Evolutionary conservation across 2,113 vertebrate genomes (phyloP).

Genomic region (Cricetomys ansorgei): DNA sequence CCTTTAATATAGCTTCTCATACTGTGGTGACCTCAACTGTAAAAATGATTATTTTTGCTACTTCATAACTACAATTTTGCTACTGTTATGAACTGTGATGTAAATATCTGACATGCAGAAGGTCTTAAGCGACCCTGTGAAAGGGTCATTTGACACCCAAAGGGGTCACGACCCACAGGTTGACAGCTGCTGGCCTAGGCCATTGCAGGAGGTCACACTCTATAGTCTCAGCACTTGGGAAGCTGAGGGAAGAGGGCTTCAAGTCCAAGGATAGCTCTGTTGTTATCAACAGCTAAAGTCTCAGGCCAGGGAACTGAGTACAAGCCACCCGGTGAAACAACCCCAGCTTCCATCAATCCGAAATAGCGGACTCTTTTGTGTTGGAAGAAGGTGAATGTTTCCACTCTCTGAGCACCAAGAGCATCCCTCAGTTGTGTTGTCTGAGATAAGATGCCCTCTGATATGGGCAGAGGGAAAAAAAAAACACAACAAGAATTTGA

Average conservation of each 20-base stretch:
- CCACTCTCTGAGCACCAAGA: not conserved
- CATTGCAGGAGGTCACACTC: not conserved
- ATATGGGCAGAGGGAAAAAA: not conserved
- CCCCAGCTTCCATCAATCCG: constrained; percentile 41
- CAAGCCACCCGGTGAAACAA: constrained; percentile 51
- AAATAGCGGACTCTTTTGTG: constrained; percentile 57
- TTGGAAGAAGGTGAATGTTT: constrained; percentile 22
- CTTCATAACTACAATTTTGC: no score
- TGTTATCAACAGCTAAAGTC: constrained; percentile 58
- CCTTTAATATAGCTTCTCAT: no score
- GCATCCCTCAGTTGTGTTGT: not conserved
- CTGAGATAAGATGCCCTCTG: constrained; percentile 20
- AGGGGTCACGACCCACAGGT: no score
- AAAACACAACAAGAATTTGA: not conserved
- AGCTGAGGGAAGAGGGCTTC: not conserved
- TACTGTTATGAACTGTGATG: no score
- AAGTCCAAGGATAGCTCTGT: not conserved
- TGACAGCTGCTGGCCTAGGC: no score
- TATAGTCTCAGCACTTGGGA: not conserved
- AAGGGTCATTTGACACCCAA: no score
- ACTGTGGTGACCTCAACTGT: no score
- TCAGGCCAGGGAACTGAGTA: constrained; percentile 51
- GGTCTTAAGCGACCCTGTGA: no score
- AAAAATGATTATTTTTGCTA: no score
- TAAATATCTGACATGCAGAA: no score